Conservation (phyloP, 1,140 invertebrate genomes). For the Zaprionus tsacasi region DNA sequence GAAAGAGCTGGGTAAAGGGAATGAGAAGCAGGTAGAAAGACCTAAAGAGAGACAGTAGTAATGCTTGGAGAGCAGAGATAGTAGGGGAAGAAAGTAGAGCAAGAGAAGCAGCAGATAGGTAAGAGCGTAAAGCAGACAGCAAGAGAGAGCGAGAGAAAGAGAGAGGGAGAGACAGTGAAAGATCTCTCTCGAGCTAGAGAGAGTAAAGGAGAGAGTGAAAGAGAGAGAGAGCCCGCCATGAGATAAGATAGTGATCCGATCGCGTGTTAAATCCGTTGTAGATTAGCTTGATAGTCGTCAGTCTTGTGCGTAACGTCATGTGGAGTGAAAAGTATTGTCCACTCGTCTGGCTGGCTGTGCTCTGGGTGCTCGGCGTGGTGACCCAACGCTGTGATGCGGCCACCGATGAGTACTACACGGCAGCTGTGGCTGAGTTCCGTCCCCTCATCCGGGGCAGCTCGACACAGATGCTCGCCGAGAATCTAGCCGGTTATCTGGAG, state of each 20-base stretch:
- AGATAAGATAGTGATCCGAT: constrained; percentile 24
- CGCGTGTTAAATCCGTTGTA: background rate
- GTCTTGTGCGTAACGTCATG: constrained; percentile 29
- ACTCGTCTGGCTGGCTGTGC: background rate
- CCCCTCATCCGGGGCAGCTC: constrained; percentile 49
- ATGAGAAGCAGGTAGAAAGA: too few species aligned
- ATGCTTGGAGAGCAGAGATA: background rate
- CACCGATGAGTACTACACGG: constrained; percentile 83
- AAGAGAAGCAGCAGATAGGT: background rate
- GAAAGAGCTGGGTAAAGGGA: background rate
- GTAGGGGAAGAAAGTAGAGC: background rate
- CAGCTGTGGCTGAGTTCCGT: constrained; percentile 85
- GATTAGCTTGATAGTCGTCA: constrained; percentile 1
- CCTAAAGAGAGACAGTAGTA: background rate
- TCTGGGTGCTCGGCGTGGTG: background rate
- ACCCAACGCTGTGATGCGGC: background rate
- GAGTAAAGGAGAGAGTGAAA: background rate
- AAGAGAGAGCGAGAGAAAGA: background rate
- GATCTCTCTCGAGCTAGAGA: background rate
- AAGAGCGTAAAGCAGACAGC: background rate
- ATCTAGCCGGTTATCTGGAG: constrained; percentile 63
- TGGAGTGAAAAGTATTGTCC: constrained; percentile 15
- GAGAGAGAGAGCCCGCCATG: background rate
- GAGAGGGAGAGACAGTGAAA: background rate
- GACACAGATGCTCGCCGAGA: constrained; percentile 54